Base-by-base conservation (phyloP, 35 echinoderm and acorn worm species). In the Heliocidaris tuberculata region DNA sequence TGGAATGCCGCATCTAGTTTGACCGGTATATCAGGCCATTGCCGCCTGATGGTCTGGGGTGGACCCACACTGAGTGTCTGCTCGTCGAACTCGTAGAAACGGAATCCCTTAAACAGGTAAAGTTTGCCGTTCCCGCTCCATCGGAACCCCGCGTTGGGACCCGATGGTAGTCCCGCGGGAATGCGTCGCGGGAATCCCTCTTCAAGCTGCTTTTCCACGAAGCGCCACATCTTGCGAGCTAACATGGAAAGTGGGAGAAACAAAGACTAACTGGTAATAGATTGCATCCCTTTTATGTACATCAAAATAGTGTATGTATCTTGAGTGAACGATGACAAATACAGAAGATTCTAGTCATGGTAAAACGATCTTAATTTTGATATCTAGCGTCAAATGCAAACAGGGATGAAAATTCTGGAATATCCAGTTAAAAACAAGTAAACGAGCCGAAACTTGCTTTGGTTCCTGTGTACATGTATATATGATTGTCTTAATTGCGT, bases 71-170 rank as follows among this genome's bases (percentile, higher is more conserved):
- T 94, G 31, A 90, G 96, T 29, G 96, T 93, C 30, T 90, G 70
- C 52, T 97, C 96, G 47, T 48, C 50, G 31, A 97, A 98, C 42
- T 97, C 94, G 94, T 95, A 98, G 85, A 93, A 98, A 29, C 94
- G 86, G 19, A 17, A 93, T 13, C 91, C 91, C 86, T 98, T 97
- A 50, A 98, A 94, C 35, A 96, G 78, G 86, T 96, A 94, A 17
- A 97, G 95, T 88, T 99, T 95, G 2, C 97, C 98, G 52, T 97
- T 99, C 31, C 96, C 98, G 61, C 98, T 96, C 98, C 98, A 97
- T 1, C 93, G 94, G 90, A 99, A 97, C 24, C 97, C 98, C 4
- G 98, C 95, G 48, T 94, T 88, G 10, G 96, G 97, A 19, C 93
- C 92, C 92, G 97, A 95, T 19, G 97, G 97, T 32, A 97, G 48